phyloP scores from a whole-genome alignment of 2,113 vertebrate genomes.

The Megalops atlanticus region DNA sequence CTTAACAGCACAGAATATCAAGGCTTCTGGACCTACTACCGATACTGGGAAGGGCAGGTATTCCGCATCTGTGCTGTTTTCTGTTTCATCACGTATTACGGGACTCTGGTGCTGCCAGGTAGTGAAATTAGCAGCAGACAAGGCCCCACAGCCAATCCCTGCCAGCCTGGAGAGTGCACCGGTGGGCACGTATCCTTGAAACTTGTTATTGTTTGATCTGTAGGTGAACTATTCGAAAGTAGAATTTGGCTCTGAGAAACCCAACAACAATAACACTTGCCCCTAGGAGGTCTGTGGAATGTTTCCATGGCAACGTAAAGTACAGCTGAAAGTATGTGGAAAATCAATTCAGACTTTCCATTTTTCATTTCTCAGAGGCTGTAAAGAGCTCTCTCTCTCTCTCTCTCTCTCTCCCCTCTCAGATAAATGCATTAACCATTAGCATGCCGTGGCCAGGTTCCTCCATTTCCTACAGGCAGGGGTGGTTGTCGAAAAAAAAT shows the following conservation, averaged over 20 bases:
- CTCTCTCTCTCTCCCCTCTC: conserved; percentile 49
- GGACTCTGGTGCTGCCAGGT: neutral
- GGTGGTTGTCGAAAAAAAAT: no score
- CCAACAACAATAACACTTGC: conserved; percentile 77
- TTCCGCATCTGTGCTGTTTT: neutral
- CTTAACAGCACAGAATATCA: neutral
- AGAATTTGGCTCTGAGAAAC: conserved; percentile 64
- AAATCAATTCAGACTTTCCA: conserved; percentile 74
- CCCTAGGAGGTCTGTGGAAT: conserved; percentile 74
- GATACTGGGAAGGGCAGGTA: no score
- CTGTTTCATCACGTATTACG: neutral
- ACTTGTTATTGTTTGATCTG: conserved; percentile 27
- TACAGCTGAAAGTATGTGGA: conserved; percentile 75
- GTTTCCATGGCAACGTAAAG: conserved; percentile 78
- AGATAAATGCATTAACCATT: conserved; percentile 34
- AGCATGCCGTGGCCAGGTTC: neutral
- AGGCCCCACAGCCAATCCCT: conserved; percentile 14
- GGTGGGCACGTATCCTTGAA: conserved; percentile 21
- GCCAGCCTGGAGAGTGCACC: neutral
- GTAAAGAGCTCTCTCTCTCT: conserved; percentile 54
- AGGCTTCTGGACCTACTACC: neutral
- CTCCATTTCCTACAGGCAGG: no score
- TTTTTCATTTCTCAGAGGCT: conserved; percentile 59
- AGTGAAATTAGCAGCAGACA: conserved; percentile 2
- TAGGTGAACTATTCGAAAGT: conserved; percentile 34